A percentile compares a stretch with the other conserved stretches of the same genome.
phyloP scores from a whole-genome alignment of 2,113 vertebrate species.

The cattle (Bos taurus) region ARS-UCD2.0 NC_037336.1:36439001-36439500 shows the following conservation, averaged over 20 bases:
- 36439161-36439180: neutral
- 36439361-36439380: neutral
- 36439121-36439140: neutral
- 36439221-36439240: neutral
- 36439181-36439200: neutral
- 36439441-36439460: neutral
- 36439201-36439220: neutral
- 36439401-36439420: neutral
- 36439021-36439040: neutral
- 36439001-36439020: neutral
- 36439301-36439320: neutral
- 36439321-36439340: neutral
- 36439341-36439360: neutral
- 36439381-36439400: neutral
- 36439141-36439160: neutral
- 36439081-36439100: neutral
- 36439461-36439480: neutral
- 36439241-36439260: neutral
- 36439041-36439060: neutral
- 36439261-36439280: neutral
- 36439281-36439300: neutral
- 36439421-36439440: neutral
- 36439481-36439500: neutral
- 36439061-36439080: neutral
- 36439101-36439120: neutral